These are phyloP conservation scores for Seriola dumerili DNA, from an alignment of 2,113 vertebrate species.

Conservation along the genomic window DNA sequence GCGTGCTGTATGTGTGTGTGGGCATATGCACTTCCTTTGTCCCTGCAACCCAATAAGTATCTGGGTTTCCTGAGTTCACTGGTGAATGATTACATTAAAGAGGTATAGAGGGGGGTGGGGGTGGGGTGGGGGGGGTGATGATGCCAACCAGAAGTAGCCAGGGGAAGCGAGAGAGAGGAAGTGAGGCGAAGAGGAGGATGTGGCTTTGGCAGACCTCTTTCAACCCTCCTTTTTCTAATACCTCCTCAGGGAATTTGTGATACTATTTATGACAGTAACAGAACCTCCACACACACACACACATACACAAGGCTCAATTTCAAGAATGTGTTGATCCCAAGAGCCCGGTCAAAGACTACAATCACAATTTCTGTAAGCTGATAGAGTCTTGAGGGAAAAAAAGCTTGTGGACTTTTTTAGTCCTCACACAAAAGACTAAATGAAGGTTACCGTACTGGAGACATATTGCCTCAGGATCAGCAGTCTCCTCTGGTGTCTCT, in stretches of 20 bases:
- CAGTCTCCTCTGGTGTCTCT: neutral
- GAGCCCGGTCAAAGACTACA: neutral
- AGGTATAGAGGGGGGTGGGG: neutral
- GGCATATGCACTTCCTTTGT: conserved; percentile 44
- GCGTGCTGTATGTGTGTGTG: neutral
- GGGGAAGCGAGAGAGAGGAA: neutral
- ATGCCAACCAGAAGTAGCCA: conserved; percentile 20
- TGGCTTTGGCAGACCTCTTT: conserved; percentile 12
- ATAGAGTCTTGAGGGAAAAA: conserved; percentile 15
- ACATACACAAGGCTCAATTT: neutral
- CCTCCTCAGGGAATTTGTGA: conserved; percentile 1
- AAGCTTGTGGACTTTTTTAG: neutral
- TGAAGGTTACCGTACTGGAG: conserved; percentile 1
- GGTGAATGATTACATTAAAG: conserved; percentile 63
- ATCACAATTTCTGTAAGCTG: conserved; percentile 8
- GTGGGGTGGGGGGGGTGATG: neutral
- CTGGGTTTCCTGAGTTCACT: conserved; percentile 44
- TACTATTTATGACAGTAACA: neutral
- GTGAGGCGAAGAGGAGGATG: neutral
- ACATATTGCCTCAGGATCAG: neutral
- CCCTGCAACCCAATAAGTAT: conserved; percentile 47
- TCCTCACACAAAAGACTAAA: conserved; percentile 24
- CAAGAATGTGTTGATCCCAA: neutral
- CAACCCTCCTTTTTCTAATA: conserved; percentile 4
- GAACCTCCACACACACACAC: neutral